phyloP scores from a whole-genome alignment of 2,113 vertebrate species.

The zebrafish (Danio rerio) region GRCz12tu NC_133182.1:23025001-23025500 shows the following conservation, averaged over 20 bases:
- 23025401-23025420: neutral
- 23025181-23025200: no score
- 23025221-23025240: no score
- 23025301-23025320: neutral
- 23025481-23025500: neutral
- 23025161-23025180: no score
- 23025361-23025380: neutral
- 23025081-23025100: no score
- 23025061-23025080: no score
- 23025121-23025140: no score
- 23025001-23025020: no score
- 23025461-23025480: neutral
- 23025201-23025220: no score
- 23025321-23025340: neutral
- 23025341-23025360: neutral
- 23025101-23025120: no score
- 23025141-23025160: no score
- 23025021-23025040: no score
- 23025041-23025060: no score
- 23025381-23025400: neutral
- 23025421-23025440: neutral
- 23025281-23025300: neutral
- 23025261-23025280: neutral
- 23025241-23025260: neutral
- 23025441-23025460: neutral